phyloP scores from a whole-genome alignment of 2,113 vertebrate species.

The Gracilinanus agilis region DNA sequence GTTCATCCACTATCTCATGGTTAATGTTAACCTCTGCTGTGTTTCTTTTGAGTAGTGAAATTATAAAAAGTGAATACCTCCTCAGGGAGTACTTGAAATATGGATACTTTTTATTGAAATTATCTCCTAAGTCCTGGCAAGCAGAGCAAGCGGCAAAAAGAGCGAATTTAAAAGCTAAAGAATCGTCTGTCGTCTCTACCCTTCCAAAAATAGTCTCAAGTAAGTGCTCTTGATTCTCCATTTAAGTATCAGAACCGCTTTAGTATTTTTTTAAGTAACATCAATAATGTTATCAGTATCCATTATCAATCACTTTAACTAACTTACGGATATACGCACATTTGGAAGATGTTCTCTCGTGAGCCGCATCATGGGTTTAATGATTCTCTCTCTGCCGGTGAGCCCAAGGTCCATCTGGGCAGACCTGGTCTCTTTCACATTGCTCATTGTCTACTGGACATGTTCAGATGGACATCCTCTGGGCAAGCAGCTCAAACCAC shows the following conservation, averaged over 20 bases:
- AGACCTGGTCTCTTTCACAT: not conserved
- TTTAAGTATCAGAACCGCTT: constrained; percentile 35
- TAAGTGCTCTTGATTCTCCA: constrained; percentile 48
- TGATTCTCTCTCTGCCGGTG: not conserved
- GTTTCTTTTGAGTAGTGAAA: constrained; percentile 80
- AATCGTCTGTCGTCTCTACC: not conserved
- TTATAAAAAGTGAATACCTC: constrained; percentile 79
- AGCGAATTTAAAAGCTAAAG: constrained; percentile 21
- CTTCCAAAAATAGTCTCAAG: constrained; percentile 56
- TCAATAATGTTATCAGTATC: not conserved
- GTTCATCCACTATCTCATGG: not conserved
- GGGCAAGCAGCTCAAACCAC: not conserved
- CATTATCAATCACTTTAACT: not conserved
- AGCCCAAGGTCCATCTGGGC: not conserved
- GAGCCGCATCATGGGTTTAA: not conserved
- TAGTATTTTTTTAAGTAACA: not conserved
- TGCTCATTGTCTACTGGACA: not conserved
- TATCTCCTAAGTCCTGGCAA: constrained; percentile 82
- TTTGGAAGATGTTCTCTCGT: not conserved
- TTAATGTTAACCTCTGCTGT: constrained; percentile 16
- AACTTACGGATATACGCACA: not conserved
- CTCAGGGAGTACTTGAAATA: constrained; percentile 80
- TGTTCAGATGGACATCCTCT: not conserved
- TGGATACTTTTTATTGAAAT: constrained; percentile 79
- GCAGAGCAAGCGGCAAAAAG: constrained; percentile 68